Percentiles rank a stretch among this genome's conserved stretches.
Evolutionary conservation across 1,140 invertebrate genomes (phyloP).

Genomic region (Bilobella aurantiaca): DNA sequence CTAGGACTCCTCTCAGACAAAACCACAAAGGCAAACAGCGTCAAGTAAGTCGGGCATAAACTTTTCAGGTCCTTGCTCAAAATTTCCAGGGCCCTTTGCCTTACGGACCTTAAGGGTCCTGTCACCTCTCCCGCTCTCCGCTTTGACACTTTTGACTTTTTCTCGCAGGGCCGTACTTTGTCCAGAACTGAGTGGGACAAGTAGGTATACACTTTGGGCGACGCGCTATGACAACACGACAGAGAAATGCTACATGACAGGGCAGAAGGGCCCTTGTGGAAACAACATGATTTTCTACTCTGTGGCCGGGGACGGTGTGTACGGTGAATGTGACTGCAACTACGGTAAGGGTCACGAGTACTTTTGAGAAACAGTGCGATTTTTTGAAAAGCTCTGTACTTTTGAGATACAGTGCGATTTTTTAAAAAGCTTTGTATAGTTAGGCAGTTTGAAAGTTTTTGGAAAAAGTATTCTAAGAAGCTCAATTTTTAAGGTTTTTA

Average conservation of each 20-base stretch:
- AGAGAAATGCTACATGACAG: conserved; percentile 26
- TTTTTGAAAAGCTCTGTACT: too few species aligned
- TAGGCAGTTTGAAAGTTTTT: too few species aligned
- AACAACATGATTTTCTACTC: conserved; percentile 36
- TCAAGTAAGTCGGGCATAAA: conserved; percentile 1
- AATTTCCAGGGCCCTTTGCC: neutral
- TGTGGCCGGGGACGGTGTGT: conserved; percentile 20
- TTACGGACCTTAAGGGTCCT: neutral
- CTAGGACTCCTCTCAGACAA: conserved; percentile 1
- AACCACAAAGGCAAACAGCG: neutral
- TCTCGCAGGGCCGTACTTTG: conserved; percentile 28
- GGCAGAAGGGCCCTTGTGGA: conserved; percentile 32
- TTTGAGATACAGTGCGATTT: too few species aligned
- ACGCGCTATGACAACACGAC: conserved; percentile 32
- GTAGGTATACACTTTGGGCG: conserved; percentile 27
- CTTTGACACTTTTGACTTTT: conserved; percentile 6
- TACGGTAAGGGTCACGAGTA: too few species aligned
- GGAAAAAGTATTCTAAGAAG: too few species aligned
- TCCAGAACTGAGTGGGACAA: conserved; percentile 25
- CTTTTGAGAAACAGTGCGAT: too few species aligned
- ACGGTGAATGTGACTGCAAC: conserved; percentile 34
- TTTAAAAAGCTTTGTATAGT: too few species aligned
- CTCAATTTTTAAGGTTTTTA: too few species aligned
- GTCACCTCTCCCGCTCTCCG: neutral
- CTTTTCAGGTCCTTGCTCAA: neutral